Conservation (phyloP, 1,140 invertebrate species). For the Drosophila micromelanica region DNA sequence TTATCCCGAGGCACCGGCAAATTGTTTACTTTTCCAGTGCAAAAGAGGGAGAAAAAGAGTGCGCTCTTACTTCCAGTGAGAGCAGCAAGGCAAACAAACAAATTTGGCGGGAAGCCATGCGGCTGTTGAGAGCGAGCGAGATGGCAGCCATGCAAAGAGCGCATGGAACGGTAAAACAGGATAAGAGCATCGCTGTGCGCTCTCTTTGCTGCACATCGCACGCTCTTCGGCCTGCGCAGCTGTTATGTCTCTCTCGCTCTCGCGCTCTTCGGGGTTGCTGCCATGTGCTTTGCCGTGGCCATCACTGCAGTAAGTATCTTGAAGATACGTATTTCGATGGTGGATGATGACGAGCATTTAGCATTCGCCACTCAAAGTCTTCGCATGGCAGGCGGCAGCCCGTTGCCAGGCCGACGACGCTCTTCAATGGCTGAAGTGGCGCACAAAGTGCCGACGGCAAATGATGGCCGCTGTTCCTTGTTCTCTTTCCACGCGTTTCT, state of each 20-base stretch:
- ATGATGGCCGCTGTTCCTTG: conserved; percentile 64
- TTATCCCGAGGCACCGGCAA: conserved; percentile 28
- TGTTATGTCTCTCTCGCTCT: conserved; percentile 16
- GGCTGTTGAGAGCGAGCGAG: conserved; percentile 54
- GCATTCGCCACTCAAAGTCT: conserved; percentile 65
- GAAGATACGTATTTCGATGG: conserved; percentile 27
- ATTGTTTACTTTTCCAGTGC: conserved; percentile 38
- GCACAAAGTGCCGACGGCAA: conserved; percentile 67
- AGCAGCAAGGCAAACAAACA: conserved; percentile 8
- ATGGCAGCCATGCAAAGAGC: conserved; percentile 30
- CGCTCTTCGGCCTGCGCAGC: conserved; percentile 28
- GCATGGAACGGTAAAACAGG: conserved; percentile 51
- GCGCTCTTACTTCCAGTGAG: conserved; percentile 49
- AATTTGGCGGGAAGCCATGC: conserved; percentile 66
- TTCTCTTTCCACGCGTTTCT: conserved; percentile 32
- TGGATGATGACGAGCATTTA: conserved; percentile 61
- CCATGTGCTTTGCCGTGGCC: conserved; percentile 30
- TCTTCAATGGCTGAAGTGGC: conserved; percentile 58
- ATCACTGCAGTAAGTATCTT: conserved; percentile 39
- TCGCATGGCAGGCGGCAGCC: conserved; percentile 38
- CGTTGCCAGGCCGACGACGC: conserved; percentile 46
- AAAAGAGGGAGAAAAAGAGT: conserved; percentile 4
- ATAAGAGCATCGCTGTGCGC: conserved; percentile 27
- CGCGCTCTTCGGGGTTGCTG: conserved; percentile 34
- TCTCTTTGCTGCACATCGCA: conserved; percentile 10